Percentiles rank a stretch among this genome's conserved stretches.
Evolutionary conservation across 2,888 invertebrate species (phyloP).

Genomic region (Drosophila falleni): DNA sequence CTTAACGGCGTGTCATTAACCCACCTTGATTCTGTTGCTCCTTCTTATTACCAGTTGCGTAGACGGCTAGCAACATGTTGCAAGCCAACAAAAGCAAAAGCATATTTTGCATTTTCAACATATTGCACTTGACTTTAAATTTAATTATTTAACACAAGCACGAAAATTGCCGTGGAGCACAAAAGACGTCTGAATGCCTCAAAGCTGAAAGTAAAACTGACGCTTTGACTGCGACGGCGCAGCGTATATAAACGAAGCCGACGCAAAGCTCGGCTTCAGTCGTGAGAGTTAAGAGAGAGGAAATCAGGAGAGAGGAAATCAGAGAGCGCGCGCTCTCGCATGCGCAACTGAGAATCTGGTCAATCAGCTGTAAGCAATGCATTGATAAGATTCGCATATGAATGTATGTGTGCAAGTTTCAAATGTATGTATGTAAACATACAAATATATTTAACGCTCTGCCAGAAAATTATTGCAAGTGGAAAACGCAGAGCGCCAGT

Average conservation of each 20-base stretch:
- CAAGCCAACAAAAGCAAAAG: slow-evolving; percentile 63
- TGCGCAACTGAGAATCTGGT: slow-evolving; percentile 67
- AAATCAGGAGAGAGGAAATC: slow-evolving; percentile 10
- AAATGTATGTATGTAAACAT: slow-evolving; percentile 4
- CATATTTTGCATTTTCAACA: slow-evolving; percentile 50
- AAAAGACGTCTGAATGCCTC: slow-evolving; percentile 51
- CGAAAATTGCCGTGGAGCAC: slow-evolving; percentile 13
- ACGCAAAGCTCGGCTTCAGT: slow-evolving; percentile 36
- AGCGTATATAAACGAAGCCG: slow-evolving; percentile 75
- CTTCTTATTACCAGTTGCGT: slow-evolving; percentile 61
- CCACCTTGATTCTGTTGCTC: slow-evolving; percentile 77
- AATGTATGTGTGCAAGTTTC: slow-evolving; percentile 10
- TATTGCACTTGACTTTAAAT: slow-evolving; percentile 52
- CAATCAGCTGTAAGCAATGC: slow-evolving; percentile 54
- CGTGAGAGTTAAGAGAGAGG: slow-evolving; percentile 9
- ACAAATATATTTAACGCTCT: slow-evolving; percentile 43
- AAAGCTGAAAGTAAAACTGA: slow-evolving; percentile 76
- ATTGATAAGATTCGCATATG: slow-evolving; percentile 39
- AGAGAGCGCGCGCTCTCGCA: slow-evolving; percentile 22
- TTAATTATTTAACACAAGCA: slow-evolving; percentile 32
- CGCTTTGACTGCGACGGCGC: slow-evolving; percentile 61
- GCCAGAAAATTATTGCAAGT: slow-evolving; percentile 36
- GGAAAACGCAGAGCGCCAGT: slow-evolving; percentile 48
- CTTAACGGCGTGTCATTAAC: slow-evolving; percentile 12
- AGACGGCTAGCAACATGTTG: slow-evolving; percentile 57